Base-by-base conservation (phyloP, 2,888 invertebrate genomes). In the Xestia c-nigrum region DNA sequence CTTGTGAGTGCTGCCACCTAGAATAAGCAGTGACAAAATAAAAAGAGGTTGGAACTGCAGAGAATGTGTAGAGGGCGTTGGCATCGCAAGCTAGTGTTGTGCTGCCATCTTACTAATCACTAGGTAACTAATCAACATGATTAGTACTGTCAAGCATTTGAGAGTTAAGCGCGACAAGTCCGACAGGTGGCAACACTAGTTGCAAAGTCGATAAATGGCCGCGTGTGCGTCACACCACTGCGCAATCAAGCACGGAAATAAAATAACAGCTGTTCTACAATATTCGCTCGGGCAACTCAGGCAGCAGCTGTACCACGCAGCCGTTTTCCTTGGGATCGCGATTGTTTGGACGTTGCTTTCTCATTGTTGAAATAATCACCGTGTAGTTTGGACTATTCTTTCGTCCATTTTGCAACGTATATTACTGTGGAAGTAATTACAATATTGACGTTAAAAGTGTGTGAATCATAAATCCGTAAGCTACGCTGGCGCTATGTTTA, bases 251-350 rank as follows among this genome's bases (percentile, higher is more conserved):
- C 94, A 95, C 96, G 93, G 95, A 96, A 96, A 95, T 96, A 96
- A 94, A 94, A 94, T 94, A 94, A 96, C 96, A 96, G 97, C 97
- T 96, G 96, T 96, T 96, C 94, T 90, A 95, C 94, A 95, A 95
- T 96, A 96, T 96, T 96, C 95, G 94, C 89, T 95, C 94, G 94
- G 96, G 95, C 96, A 95, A 95, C 96, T 94, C 95, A 92, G 93
- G 90, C 92, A 93, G 94, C 94, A 95, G 94, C 94, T 95, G 94
- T 93, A 91, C 89, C 91, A 94, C 93, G 93, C 94, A 94, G 94
- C 90, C 93, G 95, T 95, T 96, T 96, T 96, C 94, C 94, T 96
- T 95, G 94, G 93, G 93, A 92, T 93, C 91, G 92, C 92, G 94
- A 94, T 95, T 96, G 95, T 95, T 95, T 95, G 93, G 91, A 92